phyloP scores from a whole-genome alignment of 2,888 invertebrate species.

The Ophion obscuratus region DNA sequence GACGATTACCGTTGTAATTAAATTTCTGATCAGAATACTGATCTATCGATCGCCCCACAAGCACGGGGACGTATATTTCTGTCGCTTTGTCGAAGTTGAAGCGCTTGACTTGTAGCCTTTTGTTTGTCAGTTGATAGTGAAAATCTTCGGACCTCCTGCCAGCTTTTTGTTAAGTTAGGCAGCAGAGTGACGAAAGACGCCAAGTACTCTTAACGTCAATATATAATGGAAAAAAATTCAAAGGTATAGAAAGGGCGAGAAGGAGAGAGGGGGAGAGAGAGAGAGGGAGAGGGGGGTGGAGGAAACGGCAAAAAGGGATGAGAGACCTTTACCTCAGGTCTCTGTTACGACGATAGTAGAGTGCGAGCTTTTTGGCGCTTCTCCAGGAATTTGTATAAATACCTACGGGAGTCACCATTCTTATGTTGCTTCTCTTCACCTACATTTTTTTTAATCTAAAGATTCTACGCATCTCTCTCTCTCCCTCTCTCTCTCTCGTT shows the following conservation, averaged over 20 bases:
- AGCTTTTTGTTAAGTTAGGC: slow-evolving; percentile 1
- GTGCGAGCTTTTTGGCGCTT: slow-evolving; percentile 82
- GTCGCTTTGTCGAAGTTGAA: not conserved
- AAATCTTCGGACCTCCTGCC: not conserved
- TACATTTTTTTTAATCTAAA: slow-evolving; percentile 22
- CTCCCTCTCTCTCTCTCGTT: not conserved
- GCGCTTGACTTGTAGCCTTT: not conserved
- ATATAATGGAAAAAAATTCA: not conserved
- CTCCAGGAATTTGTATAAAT: slow-evolving; percentile 82
- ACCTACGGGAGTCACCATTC: slow-evolving; percentile 78
- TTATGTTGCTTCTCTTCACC: slow-evolving; percentile 44
- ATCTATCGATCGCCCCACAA: not conserved
- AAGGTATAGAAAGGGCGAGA: not conserved
- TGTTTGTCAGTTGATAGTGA: not conserved
- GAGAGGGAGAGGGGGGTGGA: slow-evolving; percentile 35
- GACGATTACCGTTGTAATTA: slow-evolving; percentile 69
- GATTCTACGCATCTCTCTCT: not conserved
- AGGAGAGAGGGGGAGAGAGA: slow-evolving; percentile 8
- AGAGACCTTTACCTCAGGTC: slow-evolving; percentile 45
- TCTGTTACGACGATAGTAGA: slow-evolving; percentile 79
- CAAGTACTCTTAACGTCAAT: slow-evolving; percentile 66
- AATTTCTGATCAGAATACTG: not conserved
- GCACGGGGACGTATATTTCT: not conserved
- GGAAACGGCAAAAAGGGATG: slow-evolving; percentile 24
- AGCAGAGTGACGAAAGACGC: slow-evolving; percentile 62